Conservation (phyloP, 2,797 vertebrate species). For the Danio albolineatus region DNA sequence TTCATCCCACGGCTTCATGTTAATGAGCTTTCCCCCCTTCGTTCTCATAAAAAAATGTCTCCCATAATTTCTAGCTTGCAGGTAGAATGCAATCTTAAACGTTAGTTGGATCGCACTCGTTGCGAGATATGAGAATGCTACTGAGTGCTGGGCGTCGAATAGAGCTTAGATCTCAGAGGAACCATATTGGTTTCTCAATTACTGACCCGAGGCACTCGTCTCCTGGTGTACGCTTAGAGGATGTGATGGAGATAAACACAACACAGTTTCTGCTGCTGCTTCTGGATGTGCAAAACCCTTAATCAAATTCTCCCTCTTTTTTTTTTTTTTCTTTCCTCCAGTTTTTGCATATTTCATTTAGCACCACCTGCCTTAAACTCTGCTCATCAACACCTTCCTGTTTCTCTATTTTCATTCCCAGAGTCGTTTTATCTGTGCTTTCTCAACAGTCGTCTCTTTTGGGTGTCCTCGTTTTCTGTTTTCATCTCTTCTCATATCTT, state of each 20-base stretch:
- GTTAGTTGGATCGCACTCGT: background rate
- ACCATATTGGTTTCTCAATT: conserved; percentile 50
- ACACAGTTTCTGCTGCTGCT: conserved; percentile 23
- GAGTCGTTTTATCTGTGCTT: background rate
- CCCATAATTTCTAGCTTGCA: conserved; percentile 29
- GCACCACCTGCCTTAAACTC: conserved; percentile 13
- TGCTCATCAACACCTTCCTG: conserved; percentile 21
- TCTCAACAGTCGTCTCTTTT: background rate
- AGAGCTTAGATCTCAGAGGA: conserved; percentile 36
- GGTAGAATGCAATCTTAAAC: conserved; percentile 33
- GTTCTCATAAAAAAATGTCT: conserved; percentile 36
- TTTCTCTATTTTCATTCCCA: conserved; percentile 4
- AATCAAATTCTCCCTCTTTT: conserved; percentile 11
- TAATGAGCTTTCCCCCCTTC: conserved; percentile 28
- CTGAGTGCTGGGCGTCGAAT: background rate
- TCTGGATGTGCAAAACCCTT: background rate
- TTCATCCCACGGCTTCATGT: conserved; percentile 1
- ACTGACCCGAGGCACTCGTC: conserved; percentile 40
- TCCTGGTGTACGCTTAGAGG: conserved; percentile 39
- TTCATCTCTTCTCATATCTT: conserved; percentile 48
- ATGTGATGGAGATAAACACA: conserved; percentile 35
- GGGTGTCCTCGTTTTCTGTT: conserved; percentile 26
- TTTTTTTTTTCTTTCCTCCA: background rate
- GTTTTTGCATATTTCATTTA: conserved; percentile 18
- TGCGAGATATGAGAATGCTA: conserved; percentile 29